These are phyloP conservation scores for Leucophora obtusa DNA, from an alignment of 2,888 invertebrate species.

Conservation along the genomic window DNA sequence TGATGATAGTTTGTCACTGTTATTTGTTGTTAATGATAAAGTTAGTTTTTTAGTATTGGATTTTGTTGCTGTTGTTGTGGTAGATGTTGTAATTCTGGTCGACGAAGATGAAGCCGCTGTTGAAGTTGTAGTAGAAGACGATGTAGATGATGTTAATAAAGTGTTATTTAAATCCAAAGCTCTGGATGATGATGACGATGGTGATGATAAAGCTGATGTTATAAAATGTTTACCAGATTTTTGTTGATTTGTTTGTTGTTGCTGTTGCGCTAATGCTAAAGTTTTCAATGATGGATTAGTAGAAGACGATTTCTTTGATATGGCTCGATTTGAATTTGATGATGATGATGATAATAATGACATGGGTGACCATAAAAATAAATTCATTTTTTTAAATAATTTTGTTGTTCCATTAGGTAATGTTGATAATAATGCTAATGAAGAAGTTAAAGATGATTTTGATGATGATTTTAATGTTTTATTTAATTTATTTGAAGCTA, in stretches of 20 bases:
- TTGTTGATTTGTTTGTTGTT: neutral
- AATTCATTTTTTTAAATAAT: constrained; percentile 65
- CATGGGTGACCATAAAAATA: constrained; percentile 67
- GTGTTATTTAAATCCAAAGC: constrained; percentile 56
- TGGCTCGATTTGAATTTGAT: constrained; percentile 59
- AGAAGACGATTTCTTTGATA: constrained; percentile 44
- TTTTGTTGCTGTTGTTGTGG: constrained; percentile 57
- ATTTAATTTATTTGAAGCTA: constrained; percentile 58
- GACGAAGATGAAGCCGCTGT: constrained; percentile 42
- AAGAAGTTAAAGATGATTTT: constrained; percentile 28
- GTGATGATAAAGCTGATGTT: constrained; percentile 20
- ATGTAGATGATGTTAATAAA: constrained; percentile 61
- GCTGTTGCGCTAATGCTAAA: constrained; percentile 18
- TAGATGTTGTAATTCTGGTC: constrained; percentile 62
- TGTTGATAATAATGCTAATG: constrained; percentile 33
- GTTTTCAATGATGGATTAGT: constrained; percentile 14
- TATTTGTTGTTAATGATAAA: constrained; percentile 44
- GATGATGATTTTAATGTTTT: constrained; percentile 32
- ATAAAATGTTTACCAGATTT: neutral
- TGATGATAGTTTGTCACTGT: constrained; percentile 43
- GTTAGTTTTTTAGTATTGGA: constrained; percentile 50
- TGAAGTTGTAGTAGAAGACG: constrained; percentile 60
- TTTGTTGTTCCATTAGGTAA: constrained; percentile 53
- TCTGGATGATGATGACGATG: constrained; percentile 39
- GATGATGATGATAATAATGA: constrained; percentile 60